These are phyloP conservation scores for Pampus argenteus DNA, from an alignment of 2,797 vertebrate genomes.

Conservation along the genomic window DNA sequence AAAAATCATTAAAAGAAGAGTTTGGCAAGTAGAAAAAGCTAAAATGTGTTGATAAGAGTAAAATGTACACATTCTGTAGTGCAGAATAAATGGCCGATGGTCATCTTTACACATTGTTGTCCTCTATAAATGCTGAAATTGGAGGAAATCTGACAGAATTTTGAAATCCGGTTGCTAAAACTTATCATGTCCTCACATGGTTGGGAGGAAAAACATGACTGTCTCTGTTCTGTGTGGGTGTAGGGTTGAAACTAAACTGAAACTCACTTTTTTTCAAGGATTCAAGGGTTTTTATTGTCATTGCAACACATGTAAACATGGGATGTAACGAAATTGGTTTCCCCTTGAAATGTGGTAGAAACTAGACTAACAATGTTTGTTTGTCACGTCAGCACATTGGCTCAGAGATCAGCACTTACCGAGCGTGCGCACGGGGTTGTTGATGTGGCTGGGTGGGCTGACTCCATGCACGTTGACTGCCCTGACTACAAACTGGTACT, in stretches of 20 bases:
- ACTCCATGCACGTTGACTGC: constrained; percentile 88
- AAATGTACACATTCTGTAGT: neutral
- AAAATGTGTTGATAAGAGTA: neutral
- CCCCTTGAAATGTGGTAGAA: constrained; percentile 42
- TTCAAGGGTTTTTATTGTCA: no score
- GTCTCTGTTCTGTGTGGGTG: constrained; percentile 22
- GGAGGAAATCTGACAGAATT: neutral
- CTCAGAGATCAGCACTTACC: constrained; percentile 81
- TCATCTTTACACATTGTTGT: neutral
- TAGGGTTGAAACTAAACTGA: constrained; percentile 32
- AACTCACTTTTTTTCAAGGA: constrained; percentile 31
- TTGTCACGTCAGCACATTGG: neutral
- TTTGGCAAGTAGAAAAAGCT: neutral
- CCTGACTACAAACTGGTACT: constrained; percentile 93
- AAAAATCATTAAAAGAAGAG: neutral
- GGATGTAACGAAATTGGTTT: no score
- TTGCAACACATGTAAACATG: no score
- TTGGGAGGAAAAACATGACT: neutral
- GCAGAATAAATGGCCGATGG: neutral
- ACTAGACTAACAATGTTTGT: neutral
- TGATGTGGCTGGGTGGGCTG: constrained; percentile 88
- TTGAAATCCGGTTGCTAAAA: neutral
- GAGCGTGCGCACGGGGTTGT: constrained; percentile 85
- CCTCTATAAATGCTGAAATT: neutral
- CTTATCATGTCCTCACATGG: neutral